A percentile compares a stretch with the other conserved stretches of the same genome.
Evolutionary conservation across 1,140 invertebrate species (phyloP).

Genomic region (Drosophila ogumai): DNA sequence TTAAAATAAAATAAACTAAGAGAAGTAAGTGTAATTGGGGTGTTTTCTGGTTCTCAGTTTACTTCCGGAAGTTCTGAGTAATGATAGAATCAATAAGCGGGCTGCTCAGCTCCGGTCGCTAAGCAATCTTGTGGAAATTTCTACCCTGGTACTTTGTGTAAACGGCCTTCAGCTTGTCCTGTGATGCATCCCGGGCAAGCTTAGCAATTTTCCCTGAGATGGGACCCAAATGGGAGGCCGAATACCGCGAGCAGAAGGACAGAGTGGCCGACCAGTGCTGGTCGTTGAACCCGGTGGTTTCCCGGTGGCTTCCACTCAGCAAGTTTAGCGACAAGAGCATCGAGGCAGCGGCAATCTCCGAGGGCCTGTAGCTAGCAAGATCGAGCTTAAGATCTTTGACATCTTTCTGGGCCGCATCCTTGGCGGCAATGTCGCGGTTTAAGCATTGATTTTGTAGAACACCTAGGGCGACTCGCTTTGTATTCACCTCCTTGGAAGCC

Average conservation of each 20-base stretch:
- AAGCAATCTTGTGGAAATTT: conserved; percentile 88
- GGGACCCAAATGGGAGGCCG: conserved; percentile 86
- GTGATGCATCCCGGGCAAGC: conserved; percentile 86
- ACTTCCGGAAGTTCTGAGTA: conserved; percentile 36
- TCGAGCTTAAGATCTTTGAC: conserved; percentile 63
- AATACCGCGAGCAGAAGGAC: conserved; percentile 87
- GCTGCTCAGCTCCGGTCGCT: conserved; percentile 86
- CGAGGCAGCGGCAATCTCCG: conserved; percentile 87
- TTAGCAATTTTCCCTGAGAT: conserved; percentile 87
- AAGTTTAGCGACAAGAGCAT: conserved; percentile 86
- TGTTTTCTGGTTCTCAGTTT: not conserved
- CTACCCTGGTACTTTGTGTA: conserved; percentile 87
- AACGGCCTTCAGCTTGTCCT: conserved; percentile 87
- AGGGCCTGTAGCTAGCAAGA: conserved; percentile 92
- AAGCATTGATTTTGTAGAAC: not conserved
- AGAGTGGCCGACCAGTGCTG: conserved; percentile 88
- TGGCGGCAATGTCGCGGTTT: not conserved
- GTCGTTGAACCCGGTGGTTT: conserved; percentile 76
- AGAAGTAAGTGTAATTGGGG: not conserved
- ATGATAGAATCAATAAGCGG: conserved; percentile 71
- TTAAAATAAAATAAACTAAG: conserved; percentile 65
- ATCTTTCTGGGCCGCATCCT: not conserved
- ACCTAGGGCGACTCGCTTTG: not conserved
- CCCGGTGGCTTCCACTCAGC: conserved; percentile 78
- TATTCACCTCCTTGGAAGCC: not conserved